These are phyloP conservation scores for Branchinecta lindahli DNA, from an alignment of 1,140 invertebrate species.

Conservation along the genomic window DNA sequence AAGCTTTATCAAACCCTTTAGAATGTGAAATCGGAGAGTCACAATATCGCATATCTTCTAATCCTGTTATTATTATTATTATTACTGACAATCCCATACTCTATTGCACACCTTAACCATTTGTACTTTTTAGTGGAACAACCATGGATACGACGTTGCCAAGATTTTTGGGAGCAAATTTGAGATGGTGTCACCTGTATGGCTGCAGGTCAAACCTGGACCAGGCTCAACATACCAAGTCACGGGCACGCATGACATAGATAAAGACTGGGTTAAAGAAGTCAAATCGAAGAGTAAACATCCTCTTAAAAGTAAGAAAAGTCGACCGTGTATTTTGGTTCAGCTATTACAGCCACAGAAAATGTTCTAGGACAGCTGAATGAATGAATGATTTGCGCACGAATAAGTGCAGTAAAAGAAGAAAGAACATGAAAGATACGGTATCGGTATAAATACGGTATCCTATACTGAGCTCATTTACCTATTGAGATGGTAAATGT, in stretches of 20 bases:
- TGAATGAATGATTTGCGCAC: too few relatives aligned
- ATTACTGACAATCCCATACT: constrained; percentile 18
- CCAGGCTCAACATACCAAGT: constrained; percentile 43
- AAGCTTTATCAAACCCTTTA: too few relatives aligned
- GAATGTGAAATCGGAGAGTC: too few relatives aligned
- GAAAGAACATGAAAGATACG: too few relatives aligned
- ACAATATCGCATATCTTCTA: too few relatives aligned
- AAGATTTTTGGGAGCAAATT: constrained; percentile 81
- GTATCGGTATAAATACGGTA: too few relatives aligned
- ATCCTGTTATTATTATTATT: neutral
- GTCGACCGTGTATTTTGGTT: neutral
- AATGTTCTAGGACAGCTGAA: too few relatives aligned
- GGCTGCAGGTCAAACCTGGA: constrained; percentile 63
- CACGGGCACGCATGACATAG: constrained; percentile 56
- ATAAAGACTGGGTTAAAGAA: constrained; percentile 62
- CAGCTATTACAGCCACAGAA: too few relatives aligned
- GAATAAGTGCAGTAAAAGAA: too few relatives aligned
- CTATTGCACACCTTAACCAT: constrained; percentile 18
- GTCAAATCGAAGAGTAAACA: constrained; percentile 32
- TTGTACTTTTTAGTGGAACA: constrained; percentile 68
- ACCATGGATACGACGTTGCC: constrained; percentile 79
- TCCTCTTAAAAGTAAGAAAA: constrained; percentile 24
- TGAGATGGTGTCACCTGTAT: constrained; percentile 78
- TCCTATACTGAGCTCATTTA: too few relatives aligned
- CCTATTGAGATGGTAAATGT: too few relatives aligned